Base-by-base conservation (phyloP, 2,797 vertebrate species). In the Myotis vivesi region DNA sequence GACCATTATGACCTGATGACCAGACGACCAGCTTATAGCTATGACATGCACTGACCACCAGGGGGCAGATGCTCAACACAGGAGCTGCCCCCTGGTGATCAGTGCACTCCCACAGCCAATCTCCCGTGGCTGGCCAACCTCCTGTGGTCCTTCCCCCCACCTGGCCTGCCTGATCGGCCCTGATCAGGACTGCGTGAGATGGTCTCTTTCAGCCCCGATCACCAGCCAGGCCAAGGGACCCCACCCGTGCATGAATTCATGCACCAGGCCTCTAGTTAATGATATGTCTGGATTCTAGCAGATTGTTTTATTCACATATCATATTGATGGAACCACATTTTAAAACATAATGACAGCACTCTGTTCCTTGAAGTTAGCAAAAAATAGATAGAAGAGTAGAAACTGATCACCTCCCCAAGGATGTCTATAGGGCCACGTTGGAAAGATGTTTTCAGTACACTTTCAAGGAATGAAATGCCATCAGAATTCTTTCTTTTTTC, bases 141-240 rank as follows among this genome's bases (percentile, higher is more conserved):
- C 1, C 59, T 62, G 12, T 1, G 5, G 25, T 30, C 59, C 28
- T 13, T 30, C 5, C 15, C 12, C 59, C 2, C 1, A 2, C 25
- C 25, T 0, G 2, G 12, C 59, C 2, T 2, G 28, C 25, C 59
- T 6, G 5, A 6, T 62, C 5, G 1, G 59, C 28, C 59, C 59
- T 62, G 25, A 62, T 62, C 59, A 62, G 28, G 28, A 62, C 12
- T 62, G 11, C 28, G 12, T 0, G 6, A 62, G 25, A 30, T 62
- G 59, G 25, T 12, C 59, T 62, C 2, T 5, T 15, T 62, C 12
- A 30, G 12, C 59, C 59, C 11, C 6, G 0, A 30, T 30, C 15
- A 5, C 59, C 13, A 2, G 59, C 59, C 59, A 62, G 28, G 25
- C 25, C 5, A 5, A 62, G 57, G 57, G 25, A 62, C 25, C 25